These are phyloP conservation scores for Chloromyia formosa DNA, from an alignment of 2,888 invertebrate species.

Conservation along the genomic window DNA sequence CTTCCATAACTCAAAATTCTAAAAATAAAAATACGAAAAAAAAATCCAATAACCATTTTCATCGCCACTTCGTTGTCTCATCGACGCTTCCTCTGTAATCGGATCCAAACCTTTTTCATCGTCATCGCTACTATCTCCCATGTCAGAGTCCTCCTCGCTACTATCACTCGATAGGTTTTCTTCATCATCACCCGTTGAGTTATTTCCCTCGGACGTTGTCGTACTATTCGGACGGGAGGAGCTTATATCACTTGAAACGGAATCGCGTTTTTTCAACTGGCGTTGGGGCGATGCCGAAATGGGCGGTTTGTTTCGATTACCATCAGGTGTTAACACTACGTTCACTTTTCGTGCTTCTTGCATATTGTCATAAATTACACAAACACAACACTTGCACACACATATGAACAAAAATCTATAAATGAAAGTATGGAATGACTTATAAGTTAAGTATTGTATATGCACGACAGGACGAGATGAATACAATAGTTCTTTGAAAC, in stretches of 20 bases:
- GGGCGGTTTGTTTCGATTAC: constrained; percentile 50
- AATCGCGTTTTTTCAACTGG: constrained; percentile 47
- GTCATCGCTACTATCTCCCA: constrained; percentile 29
- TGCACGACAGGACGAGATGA: no score
- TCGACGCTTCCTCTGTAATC: constrained; percentile 50
- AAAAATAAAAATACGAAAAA: constrained; percentile 4
- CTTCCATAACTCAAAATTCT: background rate
- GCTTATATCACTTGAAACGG: constrained; percentile 47
- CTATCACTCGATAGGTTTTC: constrained; percentile 24
- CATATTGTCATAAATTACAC: constrained; percentile 9
- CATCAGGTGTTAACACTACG: constrained; percentile 48
- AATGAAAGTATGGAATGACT: no score
- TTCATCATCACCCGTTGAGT: constrained; percentile 45
- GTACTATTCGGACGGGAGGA: constrained; percentile 51
- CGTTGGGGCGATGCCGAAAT: constrained; percentile 42
- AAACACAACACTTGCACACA: no score
- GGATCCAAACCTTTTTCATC: constrained; percentile 47
- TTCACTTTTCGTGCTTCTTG: constrained; percentile 37
- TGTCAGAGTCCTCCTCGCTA: constrained; percentile 14
- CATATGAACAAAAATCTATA: no score
- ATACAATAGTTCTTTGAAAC: no score
- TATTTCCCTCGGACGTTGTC: constrained; percentile 45
- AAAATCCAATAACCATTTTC: constrained; percentile 47
- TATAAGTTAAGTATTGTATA: no score
- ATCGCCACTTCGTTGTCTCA: constrained; percentile 45